These are phyloP conservation scores for Melanargia galathea DNA, from an alignment of 2,888 invertebrate genomes.

Conservation along the genomic window DNA sequence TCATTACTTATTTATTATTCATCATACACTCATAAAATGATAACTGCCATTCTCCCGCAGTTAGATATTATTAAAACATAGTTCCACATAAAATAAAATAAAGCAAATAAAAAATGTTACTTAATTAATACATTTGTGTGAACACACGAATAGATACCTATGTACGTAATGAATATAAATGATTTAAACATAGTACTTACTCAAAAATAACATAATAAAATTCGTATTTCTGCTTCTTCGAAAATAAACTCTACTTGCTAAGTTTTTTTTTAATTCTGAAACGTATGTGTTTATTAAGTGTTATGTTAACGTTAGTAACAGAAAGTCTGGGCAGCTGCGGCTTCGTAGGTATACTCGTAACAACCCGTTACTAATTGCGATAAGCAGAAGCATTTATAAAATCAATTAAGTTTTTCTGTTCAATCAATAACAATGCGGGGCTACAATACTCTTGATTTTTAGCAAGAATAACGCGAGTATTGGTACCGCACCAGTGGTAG, in stretches of 20 bases:
- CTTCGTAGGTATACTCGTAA: not conserved
- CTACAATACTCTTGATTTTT: too few relatives aligned
- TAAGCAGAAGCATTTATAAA: conserved; percentile 3
- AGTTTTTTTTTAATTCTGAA: not conserved
- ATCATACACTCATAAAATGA: too few relatives aligned
- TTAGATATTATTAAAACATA: not conserved
- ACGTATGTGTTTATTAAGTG: not conserved
- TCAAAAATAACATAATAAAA: conserved; percentile 16
- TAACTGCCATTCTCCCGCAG: not conserved
- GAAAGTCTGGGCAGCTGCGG: not conserved
- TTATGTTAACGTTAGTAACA: not conserved
- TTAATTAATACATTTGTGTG: not conserved
- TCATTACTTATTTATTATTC: too few relatives aligned
- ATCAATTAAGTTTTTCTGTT: conserved; percentile 18
- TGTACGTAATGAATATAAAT: not conserved
- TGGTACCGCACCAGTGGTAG: too few relatives aligned
- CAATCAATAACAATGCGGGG: not conserved
- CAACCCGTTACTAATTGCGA: conserved; percentile 13
- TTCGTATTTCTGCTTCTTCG: not conserved
- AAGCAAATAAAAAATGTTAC: not conserved
- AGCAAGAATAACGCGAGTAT: too few relatives aligned
- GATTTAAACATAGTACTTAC: conserved; percentile 10
- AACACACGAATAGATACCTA: not conserved
- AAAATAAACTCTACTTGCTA: not conserved
- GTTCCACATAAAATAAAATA: not conserved